Evolutionary conservation across 2,797 vertebrate genomes (phyloP).

Genomic region (Pelochelys cantorii): DNA sequence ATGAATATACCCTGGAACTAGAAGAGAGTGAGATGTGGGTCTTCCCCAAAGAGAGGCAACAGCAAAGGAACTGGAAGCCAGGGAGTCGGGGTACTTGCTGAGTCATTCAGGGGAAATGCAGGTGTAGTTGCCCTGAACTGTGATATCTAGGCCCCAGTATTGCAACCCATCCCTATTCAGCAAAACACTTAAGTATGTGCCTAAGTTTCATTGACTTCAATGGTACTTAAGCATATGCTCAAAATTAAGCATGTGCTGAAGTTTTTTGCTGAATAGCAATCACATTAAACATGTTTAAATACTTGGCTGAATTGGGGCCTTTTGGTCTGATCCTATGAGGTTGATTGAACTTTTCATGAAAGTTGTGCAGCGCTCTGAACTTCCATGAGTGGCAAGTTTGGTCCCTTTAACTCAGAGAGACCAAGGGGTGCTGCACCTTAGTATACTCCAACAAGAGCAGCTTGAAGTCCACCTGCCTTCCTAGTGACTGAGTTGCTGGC

Average conservation of each 20-base stretch:
- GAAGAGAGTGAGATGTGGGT: no score
- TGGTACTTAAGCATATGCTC: no score
- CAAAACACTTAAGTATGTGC: not conserved
- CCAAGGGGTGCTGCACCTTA: fast-evolving
- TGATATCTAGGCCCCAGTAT: not conserved
- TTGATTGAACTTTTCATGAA: not conserved
- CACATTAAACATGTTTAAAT: not conserved
- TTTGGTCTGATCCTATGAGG: not conserved
- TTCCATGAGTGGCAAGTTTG: not conserved
- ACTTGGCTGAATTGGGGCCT: not conserved
- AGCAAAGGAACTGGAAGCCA: no score
- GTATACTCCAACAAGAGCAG: not conserved
- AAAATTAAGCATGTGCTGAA: not conserved
- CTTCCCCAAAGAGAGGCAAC: no score
- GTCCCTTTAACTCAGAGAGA: not conserved
- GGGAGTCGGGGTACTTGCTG: no score
- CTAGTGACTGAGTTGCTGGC: not conserved
- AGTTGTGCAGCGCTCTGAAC: not conserved
- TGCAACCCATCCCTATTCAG: not conserved
- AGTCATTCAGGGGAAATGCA: no score
- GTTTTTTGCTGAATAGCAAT: not conserved
- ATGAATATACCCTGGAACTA: no score
- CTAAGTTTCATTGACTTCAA: not conserved
- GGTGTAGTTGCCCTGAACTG: no score
- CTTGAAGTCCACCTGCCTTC: not conserved